phyloP scores from a whole-genome alignment of 2,888 invertebrate genomes.

The Cheilosia vernalis region DNA sequence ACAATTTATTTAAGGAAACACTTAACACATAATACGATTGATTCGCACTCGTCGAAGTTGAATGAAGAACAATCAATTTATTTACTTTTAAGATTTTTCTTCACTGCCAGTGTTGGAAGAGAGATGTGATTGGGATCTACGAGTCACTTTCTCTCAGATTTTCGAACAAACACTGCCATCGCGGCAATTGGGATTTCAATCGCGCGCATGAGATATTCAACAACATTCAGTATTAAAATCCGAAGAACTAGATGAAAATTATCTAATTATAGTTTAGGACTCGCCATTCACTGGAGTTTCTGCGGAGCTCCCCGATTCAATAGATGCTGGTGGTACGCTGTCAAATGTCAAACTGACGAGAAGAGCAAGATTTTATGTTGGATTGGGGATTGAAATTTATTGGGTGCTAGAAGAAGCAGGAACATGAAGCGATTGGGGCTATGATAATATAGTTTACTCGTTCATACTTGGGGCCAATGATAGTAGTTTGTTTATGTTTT shows the following conservation, averaged over 20 bases:
- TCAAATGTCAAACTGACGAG: slow-evolving; percentile 67
- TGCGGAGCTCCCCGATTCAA: slow-evolving; percentile 24
- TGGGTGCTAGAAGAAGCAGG: too few species aligned
- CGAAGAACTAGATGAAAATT: background rate
- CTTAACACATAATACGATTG: slow-evolving; percentile 26
- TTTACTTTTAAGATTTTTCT: slow-evolving; percentile 14
- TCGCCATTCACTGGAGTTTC: slow-evolving; percentile 15
- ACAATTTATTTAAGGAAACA: slow-evolving; percentile 18
- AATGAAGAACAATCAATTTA: background rate
- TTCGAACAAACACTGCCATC: slow-evolving; percentile 29
- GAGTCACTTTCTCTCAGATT: slow-evolving; percentile 46
- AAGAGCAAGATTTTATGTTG: slow-evolving; percentile 33
- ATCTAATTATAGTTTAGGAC: slow-evolving; percentile 5
- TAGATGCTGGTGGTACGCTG: slow-evolving; percentile 49
- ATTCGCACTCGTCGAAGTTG: slow-evolving; percentile 4
- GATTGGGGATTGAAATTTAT: background rate
- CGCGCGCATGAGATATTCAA: background rate
- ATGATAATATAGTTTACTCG: slow-evolving; percentile 8
- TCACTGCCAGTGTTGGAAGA: slow-evolving; percentile 6
- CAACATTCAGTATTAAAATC: background rate
- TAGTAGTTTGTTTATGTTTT: slow-evolving; percentile 68
- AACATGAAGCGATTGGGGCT: background rate
- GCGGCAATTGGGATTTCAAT: background rate
- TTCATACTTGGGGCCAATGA: slow-evolving; percentile 11
- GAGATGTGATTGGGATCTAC: background rate